These are phyloP conservation scores for Leptarthrus brevirostris DNA, from an alignment of 2,888 invertebrate species.

Conservation along the genomic window DNA sequence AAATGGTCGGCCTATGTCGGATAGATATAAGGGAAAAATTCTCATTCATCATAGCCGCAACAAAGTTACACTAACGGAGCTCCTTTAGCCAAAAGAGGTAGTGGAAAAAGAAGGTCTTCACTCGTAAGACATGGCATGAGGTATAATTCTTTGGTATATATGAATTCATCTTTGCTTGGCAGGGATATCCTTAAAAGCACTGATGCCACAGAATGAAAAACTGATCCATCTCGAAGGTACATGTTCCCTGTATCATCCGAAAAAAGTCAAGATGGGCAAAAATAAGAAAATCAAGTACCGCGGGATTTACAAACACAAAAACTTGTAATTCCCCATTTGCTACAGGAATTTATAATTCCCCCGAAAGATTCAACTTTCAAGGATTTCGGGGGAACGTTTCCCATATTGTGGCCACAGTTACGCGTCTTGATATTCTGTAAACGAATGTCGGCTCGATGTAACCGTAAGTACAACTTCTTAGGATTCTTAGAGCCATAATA, in stretches of 20 bases:
- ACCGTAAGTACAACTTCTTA: slow-evolving; percentile 10
- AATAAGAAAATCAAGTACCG: not conserved
- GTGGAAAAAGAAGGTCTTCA: slow-evolving; percentile 2
- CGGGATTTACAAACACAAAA: slow-evolving; percentile 32
- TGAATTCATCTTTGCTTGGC: slow-evolving; percentile 8
- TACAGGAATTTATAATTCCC: slow-evolving; percentile 45
- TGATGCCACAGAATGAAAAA: slow-evolving; percentile 13
- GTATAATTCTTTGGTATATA: slow-evolving; percentile 26
- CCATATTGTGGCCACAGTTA: not conserved
- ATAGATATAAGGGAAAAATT: not conserved
- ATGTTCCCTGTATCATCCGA: slow-evolving; percentile 11
- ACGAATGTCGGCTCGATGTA: slow-evolving; percentile 27
- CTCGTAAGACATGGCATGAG: slow-evolving; percentile 17
- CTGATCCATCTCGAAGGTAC: slow-evolving; percentile 13
- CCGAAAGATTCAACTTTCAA: slow-evolving; percentile 13
- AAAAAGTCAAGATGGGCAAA: not conserved
- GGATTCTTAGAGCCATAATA: not conserved
- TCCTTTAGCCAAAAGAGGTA: slow-evolving; percentile 1
- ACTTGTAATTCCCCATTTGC: slow-evolving; percentile 47
- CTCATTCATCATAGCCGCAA: slow-evolving; percentile 39
- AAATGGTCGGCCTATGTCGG: not conserved
- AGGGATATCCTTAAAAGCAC: not conserved
- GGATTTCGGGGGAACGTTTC: slow-evolving; percentile 16
- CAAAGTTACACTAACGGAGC: slow-evolving; percentile 23
- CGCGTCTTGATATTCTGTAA: slow-evolving; percentile 19